These are phyloP conservation scores for Phrynosoma blainvillii DNA, from an alignment of 2,113 vertebrate species.

Conservation along the genomic window DNA sequence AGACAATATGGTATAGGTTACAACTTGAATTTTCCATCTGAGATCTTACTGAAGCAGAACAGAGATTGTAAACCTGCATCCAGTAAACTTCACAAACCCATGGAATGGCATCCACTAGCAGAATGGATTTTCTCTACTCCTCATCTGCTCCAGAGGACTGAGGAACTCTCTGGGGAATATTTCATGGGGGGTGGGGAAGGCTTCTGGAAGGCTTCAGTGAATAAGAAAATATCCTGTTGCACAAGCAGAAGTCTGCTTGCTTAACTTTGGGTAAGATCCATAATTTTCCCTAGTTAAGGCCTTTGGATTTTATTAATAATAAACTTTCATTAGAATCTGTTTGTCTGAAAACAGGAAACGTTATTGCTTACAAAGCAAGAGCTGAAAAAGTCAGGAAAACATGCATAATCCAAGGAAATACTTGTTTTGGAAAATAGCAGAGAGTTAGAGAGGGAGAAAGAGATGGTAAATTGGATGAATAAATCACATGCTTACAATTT, in stretches of 20 bases:
- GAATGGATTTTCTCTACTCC: background rate
- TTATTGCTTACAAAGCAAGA: conserved; percentile 22
- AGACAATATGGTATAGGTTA: too few species aligned
- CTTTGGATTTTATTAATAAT: background rate
- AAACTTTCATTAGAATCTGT: background rate
- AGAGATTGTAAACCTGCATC: too few species aligned
- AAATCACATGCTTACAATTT: conserved; percentile 27
- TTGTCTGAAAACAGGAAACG: background rate
- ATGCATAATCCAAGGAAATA: background rate
- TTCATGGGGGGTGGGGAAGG: too few species aligned
- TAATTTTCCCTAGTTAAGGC: background rate
- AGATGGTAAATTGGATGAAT: conserved; percentile 28
- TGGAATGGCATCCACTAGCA: background rate
- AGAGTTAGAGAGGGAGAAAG: too few species aligned
- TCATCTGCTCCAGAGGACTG: background rate
- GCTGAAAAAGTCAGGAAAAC: background rate
- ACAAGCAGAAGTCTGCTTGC: too few species aligned
- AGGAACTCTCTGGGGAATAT: background rate
- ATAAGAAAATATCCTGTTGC: too few species aligned
- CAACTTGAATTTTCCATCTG: too few species aligned
- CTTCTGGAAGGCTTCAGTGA: too few species aligned
- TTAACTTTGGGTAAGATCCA: background rate
- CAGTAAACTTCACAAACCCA: background rate
- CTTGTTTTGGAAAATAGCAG: conserved; percentile 21
- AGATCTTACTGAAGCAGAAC: too few species aligned